These are phyloP conservation scores for Melieria omissa DNA, from an alignment of 2,888 invertebrate species.

Conservation along the genomic window DNA sequence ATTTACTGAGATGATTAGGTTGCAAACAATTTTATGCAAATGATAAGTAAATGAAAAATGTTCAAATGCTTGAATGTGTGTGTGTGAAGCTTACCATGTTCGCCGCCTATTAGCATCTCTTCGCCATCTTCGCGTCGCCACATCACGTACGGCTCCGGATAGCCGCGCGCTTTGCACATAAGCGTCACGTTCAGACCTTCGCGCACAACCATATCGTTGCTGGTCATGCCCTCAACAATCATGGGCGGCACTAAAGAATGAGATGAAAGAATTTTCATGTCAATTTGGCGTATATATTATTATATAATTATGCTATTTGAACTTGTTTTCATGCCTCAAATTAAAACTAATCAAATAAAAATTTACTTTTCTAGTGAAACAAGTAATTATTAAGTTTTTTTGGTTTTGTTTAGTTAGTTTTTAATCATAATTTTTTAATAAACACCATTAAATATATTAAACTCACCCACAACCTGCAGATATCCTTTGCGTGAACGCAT, in stretches of 20 bases:
- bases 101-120: constrained; percentile 90
- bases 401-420: not conserved
- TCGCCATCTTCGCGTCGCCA: constrained; percentile 91
- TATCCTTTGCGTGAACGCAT: constrained; percentile 91
- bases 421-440: not conserved
- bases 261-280: not conserved
- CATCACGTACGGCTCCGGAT: constrained; percentile 92
- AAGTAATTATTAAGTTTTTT: not conserved
- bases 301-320: too few relatives aligned
- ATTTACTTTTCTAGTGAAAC: too few relatives aligned
- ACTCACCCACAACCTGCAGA: constrained; percentile 89
- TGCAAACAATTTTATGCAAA: too few relatives aligned
- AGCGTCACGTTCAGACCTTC: constrained; percentile 90
- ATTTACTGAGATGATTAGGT: too few relatives aligned
- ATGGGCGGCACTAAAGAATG: constrained; percentile 82
- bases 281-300: not conserved
- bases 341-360: not conserved
- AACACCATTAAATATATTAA: not conserved
- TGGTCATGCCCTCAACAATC: constrained; percentile 89
- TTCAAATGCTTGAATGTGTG: not conserved
- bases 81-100: constrained; percentile 74
- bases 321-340: not conserved
- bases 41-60: too few relatives aligned
- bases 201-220: constrained; percentile 90
- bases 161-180: constrained; percentile 87